Evolutionary conservation across 2,797 vertebrate genomes (phyloP), one percentile per base, ranked within the genome.

Genomic region (Coregonus ussuriensis): DNA sequence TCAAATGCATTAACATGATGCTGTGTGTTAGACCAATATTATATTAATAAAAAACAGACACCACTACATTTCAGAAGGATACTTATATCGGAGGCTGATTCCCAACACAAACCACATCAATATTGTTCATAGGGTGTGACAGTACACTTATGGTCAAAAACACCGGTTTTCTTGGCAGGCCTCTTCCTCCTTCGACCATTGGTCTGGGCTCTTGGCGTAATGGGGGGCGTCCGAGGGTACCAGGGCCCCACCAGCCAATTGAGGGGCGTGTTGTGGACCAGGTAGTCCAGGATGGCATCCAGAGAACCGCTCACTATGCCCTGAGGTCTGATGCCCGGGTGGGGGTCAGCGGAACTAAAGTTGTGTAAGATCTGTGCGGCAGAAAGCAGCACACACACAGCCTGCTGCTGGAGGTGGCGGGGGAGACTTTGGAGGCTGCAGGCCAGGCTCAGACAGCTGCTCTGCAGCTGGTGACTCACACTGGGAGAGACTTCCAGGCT

Each of bases 231-330:
- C 25, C 93, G 88, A 53, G 88, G 90, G 90, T 93, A 94, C 93
- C 95, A 94, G 77, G 94, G 93, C 95, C 95, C 94, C 93, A 95
- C 94, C 93, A 96, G 93, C 94, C 92, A 92, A 80, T 82, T 94
- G 81, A 95, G 91, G 0, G 93, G 93, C 0, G 91, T 94, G 87
- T 92, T 95, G 83, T 93, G 93, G 87, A 94, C 81, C 79, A 93
- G 74, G 75, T 93, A 93, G 88, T 91, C 90, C 88, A 94, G 93
- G 35, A 93, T 78, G 51, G 93, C 89, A 81, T 92, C 91, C 82
- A 94, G 65, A 52, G 83, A 88, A 15, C 51, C 18, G 52, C 11
- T 56, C 25, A 91, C 77, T 75, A 72, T 21, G 5, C 89, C 84
- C 5, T 91, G 89, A 25, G 70, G 31, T 14, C 86, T 74, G 75